Evolutionary conservation across 2,797 vertebrate species (phyloP), one percentile per base, ranked within the genome.

Genomic region (Rhinella marina): DNA sequence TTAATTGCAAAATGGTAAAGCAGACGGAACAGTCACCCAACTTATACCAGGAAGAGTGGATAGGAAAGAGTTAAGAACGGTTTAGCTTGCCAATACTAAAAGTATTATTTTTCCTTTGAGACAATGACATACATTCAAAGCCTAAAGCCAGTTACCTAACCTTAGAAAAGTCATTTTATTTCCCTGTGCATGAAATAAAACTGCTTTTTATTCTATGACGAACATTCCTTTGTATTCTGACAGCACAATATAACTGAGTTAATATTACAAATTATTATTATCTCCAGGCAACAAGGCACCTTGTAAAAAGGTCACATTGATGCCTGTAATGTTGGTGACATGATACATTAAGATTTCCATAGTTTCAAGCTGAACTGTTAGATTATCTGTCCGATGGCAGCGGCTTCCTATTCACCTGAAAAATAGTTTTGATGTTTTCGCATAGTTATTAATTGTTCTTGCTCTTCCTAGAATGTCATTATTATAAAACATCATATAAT

Each of bases 241-340:
- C 88, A 89, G 88, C 81, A 84, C 88, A 86, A 89, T 89, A 89
- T 86, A 89, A 86, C 84, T 86, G 85, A 89, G 80, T 89, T 89
- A 89, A 89, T 86, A 89, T 86, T 82, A 73, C 88, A 89, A 89
- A 89, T 89, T 86, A 89, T 86, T 86, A 86, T 89, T 89, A 89
- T 86, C 88, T 89, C 82, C 84, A 84, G 88, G 88, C 88, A 86
- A 89, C 88, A 86, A 89, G 88, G 88, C 88, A 89, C 88, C 88
- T 89, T 89, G 88, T 86, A 89, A 86, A 86, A 89, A 89, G 88
- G 88, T 89, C 88, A 89, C 72, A 70, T 66, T 86, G 72, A 82
- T 82, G 61, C 76, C 62, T 86, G 84, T 48, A 82, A 86, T 82
- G 72, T 41, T 77, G 61, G 78, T 78, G 72, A 89, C 80, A 82